These are phyloP conservation scores for Loripinus fragilis DNA, from an alignment of 2,888 invertebrate genomes.

Conservation along the genomic window DNA sequence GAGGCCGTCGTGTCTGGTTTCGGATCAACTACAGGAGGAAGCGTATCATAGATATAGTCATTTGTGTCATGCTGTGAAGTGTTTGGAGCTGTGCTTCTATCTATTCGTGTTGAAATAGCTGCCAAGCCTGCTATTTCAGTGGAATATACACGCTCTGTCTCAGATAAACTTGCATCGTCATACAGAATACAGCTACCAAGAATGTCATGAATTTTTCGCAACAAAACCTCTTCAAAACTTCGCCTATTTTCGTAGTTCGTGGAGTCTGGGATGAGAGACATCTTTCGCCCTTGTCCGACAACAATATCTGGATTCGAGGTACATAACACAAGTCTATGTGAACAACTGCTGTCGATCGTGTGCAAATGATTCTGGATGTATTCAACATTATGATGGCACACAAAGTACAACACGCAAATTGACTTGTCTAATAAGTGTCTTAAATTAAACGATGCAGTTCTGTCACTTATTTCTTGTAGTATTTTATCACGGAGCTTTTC, in stretches of 20 bases:
- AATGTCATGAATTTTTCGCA: not conserved
- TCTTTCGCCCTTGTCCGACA: not conserved
- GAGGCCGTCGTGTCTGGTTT: not conserved
- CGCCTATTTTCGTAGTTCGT: not conserved
- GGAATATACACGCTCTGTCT: not conserved
- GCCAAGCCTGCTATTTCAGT: not conserved
- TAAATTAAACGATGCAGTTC: not conserved
- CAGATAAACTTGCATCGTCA: not conserved
- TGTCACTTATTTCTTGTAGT: not conserved
- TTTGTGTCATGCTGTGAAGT: not conserved
- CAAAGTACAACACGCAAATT: not conserved
- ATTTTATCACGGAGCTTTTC: not conserved
- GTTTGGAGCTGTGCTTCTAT: not conserved
- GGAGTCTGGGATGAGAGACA: not conserved
- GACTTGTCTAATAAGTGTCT: not conserved
- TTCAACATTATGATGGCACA: not conserved
- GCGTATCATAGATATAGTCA: not conserved
- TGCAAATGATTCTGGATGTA: not conserved
- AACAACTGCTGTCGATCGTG: not conserved
- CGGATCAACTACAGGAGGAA: not conserved
- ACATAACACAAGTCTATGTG: not conserved
- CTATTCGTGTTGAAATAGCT: not conserved
- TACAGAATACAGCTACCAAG: not conserved
- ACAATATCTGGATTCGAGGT: not conserved
- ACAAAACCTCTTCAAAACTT: not conserved